Evolutionary conservation across 2,888 invertebrate genomes (phyloP), one percentile per base, ranked within the genome.

Genomic region (Acleris literana): DNA sequence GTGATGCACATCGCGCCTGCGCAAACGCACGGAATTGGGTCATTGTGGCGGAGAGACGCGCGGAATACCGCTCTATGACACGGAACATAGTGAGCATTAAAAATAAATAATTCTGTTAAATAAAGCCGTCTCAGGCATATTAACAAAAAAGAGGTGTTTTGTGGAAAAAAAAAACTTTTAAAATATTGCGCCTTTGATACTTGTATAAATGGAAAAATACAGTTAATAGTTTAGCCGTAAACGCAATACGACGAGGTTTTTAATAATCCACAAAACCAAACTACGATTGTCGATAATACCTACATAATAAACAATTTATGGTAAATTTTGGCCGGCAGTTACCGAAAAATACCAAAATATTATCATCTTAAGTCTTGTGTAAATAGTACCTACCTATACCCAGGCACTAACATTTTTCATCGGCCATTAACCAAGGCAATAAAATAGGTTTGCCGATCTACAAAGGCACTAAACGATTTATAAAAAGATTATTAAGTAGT

Each of bases 401-500:
- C 6, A 1, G 46, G 51, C 65, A 65, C 61, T 65, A 65, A 65
- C 46, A 61, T 61, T 65, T 65, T 61, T 65, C 61, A 65, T 65
- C 61, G 52, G 55, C 56, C 60, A 61, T 61, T 65, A 65, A 65
- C 60, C 44, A 65, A 61, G 55, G 61, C 51, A 65, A 65, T 65
- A 65, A 65, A 65, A 65, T 55, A 65, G 65, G 51, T 64, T 49
- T 60, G 60, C 64, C 54, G 64, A 61, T 57, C 46, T 57, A 57
- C 57, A 57, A 57, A 57, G 65, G 65, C 55, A 61, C 43, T 60
- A 49, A 56, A 61, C 60, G 55, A 65, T 61, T 65, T 56, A 65
- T 65, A 65, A 65, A 65, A 65, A 65, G 65, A 65, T 65, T 65
- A 61, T 65, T 64, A 64, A 55, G 55, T 55, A 55, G 55, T 65